These are phyloP conservation scores for Busseola fusca DNA, from an alignment of 2,888 invertebrate genomes.

Conservation along the genomic window DNA sequence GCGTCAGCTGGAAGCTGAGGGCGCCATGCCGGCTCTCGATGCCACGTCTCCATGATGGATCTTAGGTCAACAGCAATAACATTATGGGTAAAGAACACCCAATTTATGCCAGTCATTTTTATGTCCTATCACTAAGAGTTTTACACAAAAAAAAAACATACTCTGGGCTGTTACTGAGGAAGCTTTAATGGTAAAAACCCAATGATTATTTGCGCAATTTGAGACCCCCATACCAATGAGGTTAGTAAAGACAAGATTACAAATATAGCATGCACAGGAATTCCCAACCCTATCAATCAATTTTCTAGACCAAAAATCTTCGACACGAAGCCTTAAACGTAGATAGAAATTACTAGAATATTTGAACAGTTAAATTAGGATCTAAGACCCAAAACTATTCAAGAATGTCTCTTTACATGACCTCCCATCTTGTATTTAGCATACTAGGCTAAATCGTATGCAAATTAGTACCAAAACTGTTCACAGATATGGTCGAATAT, in stretches of 20 bases:
- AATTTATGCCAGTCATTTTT: background rate
- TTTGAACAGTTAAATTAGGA: slow-evolving; percentile 29
- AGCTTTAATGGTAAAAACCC: background rate
- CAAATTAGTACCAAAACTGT: slow-evolving; percentile 38
- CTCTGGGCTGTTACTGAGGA: no score
- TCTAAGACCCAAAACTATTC: slow-evolving; percentile 32
- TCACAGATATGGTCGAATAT: slow-evolving; percentile 23
- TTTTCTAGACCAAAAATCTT: slow-evolving; percentile 10
- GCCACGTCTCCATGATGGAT: no score
- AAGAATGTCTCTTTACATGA: slow-evolving; percentile 45
- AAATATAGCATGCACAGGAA: background rate
- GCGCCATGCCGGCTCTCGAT: no score
- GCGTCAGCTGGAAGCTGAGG: no score
- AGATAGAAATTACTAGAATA: slow-evolving; percentile 36
- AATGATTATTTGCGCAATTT: background rate
- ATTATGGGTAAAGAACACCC: background rate
- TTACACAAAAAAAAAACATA: no score
- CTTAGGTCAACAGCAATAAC: no score
- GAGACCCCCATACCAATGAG: background rate
- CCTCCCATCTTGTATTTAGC: slow-evolving; percentile 43
- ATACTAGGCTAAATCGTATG: slow-evolving; percentile 53
- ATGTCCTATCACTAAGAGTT: no score
- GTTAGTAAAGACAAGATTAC: background rate
- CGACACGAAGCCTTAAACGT: background rate
- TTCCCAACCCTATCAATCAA: slow-evolving; percentile 5